Conservation (phyloP, 2,888 invertebrate genomes). For the Zaprionus bogoriensis region DNA sequence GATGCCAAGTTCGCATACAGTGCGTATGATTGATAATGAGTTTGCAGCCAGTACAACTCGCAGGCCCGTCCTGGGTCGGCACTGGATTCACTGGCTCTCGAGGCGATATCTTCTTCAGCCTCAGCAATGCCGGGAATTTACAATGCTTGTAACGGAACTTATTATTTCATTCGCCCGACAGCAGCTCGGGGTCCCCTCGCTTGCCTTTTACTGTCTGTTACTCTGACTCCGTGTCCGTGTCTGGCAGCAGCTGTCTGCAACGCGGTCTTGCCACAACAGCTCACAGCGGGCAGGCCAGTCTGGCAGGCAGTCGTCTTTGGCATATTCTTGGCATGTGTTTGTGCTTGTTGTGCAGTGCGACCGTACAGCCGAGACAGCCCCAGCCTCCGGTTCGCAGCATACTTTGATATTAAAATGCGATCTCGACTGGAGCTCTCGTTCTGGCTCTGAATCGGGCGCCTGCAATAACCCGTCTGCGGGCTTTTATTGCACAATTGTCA, state of each 20-base stretch:
- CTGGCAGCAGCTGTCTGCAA: slow-evolving; percentile 32
- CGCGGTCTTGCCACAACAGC: slow-evolving; percentile 28
- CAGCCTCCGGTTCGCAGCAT: not conserved
- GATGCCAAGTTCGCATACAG: slow-evolving; percentile 41
- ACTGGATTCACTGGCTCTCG: not conserved
- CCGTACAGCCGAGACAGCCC: not conserved
- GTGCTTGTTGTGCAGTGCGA: not conserved
- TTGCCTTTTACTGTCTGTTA: not conserved
- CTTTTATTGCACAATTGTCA: slow-evolving; percentile 39
- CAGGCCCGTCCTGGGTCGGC: too few species aligned
- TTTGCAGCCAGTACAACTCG: too few species aligned
- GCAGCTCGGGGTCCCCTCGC: not conserved
- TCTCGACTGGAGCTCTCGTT: not conserved
- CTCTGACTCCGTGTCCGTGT: slow-evolving; percentile 10
- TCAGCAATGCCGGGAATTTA: slow-evolving; percentile 57
- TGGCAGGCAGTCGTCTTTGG: slow-evolving; percentile 26
- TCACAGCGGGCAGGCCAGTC: slow-evolving; percentile 25
- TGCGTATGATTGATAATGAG: slow-evolving; percentile 76
- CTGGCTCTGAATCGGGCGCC: slow-evolving; percentile 17
- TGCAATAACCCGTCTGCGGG: slow-evolving; percentile 1
- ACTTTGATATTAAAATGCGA: slow-evolving; percentile 27
- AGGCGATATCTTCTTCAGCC: slow-evolving; percentile 35
- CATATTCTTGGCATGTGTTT: slow-evolving; percentile 51
- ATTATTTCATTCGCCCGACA: slow-evolving; percentile 49
- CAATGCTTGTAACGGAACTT: slow-evolving; percentile 66